These are phyloP conservation scores for Oreochromis spilurus DNA, from an alignment of 2,113 vertebrate genomes.

Conservation along the genomic window DNA sequence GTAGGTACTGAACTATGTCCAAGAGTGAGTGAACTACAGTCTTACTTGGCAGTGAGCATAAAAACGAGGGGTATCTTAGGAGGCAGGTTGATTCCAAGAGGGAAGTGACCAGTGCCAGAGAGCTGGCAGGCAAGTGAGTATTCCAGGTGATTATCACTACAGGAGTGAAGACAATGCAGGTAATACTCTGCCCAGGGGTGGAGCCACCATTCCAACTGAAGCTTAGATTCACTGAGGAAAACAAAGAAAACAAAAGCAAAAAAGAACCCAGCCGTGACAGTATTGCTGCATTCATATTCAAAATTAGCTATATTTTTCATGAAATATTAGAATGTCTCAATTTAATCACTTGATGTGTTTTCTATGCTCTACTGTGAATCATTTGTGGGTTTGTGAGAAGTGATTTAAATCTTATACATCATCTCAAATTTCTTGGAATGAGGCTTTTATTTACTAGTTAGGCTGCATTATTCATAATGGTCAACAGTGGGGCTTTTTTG, in stretches of 20 bases:
- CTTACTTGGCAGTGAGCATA: neutral
- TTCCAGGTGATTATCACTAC: neutral
- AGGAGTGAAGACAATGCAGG: neutral
- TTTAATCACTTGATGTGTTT: neutral
- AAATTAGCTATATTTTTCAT: neutral
- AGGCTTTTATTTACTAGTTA: neutral
- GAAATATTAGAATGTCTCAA: neutral
- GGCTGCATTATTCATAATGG: neutral
- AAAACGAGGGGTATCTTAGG: neutral
- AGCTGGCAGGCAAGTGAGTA: neutral
- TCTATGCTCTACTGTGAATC: neutral
- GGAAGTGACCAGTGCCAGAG: neutral
- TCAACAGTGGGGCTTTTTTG: rapidly evolving
- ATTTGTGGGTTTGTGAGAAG: neutral
- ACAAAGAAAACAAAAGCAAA: neutral
- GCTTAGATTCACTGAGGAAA: neutral
- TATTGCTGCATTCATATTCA: neutral
- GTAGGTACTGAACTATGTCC: neutral
- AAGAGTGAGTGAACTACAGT: neutral
- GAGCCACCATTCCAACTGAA: neutral
- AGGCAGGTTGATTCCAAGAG: neutral
- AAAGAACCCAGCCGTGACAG: neutral
- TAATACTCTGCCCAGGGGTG: neutral
- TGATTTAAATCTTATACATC: neutral
- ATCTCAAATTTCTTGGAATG: neutral